Evolutionary conservation across 2,888 invertebrate species (phyloP).

Genomic region (Eueremaeus valkanovi): DNA sequence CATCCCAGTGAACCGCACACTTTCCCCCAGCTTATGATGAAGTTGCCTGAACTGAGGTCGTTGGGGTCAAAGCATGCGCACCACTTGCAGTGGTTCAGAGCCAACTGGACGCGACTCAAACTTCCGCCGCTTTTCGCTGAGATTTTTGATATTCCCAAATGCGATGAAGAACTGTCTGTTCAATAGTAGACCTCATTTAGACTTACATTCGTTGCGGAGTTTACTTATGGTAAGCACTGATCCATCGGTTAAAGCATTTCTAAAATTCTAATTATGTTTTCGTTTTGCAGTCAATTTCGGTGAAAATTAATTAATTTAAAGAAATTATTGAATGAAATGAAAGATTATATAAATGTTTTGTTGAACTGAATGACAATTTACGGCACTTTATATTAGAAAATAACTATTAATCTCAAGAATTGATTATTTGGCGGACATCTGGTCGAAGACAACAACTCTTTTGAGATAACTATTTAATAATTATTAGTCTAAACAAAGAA

Average conservation of each 20-base stretch:
- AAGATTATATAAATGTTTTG: background rate
- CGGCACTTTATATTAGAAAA: background rate
- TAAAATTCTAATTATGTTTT: background rate
- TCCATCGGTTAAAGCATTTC: background rate
- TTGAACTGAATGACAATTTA: background rate
- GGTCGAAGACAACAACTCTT: background rate
- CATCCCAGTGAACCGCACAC: constrained; percentile 61
- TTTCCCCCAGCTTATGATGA: constrained; percentile 59
- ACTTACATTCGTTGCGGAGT: background rate
- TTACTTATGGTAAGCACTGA: constrained; percentile 15
- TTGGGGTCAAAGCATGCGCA: constrained; percentile 77
- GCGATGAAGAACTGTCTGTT: constrained; percentile 24
- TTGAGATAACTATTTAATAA: background rate
- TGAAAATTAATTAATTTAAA: background rate
- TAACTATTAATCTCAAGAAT: background rate
- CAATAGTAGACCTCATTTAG: background rate
- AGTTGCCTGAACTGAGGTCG: constrained; percentile 71
- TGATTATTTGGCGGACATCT: background rate
- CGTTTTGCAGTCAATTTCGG: background rate
- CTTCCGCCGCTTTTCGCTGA: constrained; percentile 92
- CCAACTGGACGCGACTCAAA: constrained; percentile 66
- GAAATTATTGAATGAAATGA: background rate
- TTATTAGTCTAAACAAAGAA: background rate
- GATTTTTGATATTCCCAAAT: constrained; percentile 84
- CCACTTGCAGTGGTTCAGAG: constrained; percentile 81